Evolutionary conservation across 2,888 invertebrate genomes (phyloP).

Genomic region (Aethes cnicana): DNA sequence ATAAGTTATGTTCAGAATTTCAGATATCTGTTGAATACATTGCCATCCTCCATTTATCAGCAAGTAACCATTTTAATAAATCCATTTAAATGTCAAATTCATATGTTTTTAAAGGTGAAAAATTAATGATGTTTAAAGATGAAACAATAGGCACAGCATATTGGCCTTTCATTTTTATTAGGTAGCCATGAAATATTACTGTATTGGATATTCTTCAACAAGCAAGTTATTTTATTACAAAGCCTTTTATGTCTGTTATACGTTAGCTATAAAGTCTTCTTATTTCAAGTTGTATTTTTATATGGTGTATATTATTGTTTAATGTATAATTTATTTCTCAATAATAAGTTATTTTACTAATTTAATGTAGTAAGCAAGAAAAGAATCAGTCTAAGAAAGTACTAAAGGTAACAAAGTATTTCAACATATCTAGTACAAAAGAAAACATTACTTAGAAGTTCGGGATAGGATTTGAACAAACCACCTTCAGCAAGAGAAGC

Average conservation of each 20-base stretch:
- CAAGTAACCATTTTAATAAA: constrained; percentile 6
- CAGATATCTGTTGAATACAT: too few species aligned
- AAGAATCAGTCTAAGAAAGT: background rate
- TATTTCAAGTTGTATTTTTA: background rate
- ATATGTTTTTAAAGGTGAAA: background rate
- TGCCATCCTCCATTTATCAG: background rate
- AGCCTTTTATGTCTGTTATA: background rate
- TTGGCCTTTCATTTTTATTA: constrained; percentile 4
- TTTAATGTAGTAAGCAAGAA: too few species aligned
- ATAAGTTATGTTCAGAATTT: too few species aligned
- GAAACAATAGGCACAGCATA: background rate
- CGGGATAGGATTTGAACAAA: too few species aligned
- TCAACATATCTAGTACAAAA: too few species aligned
- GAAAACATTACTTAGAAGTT: background rate
- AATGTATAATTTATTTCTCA: background rate
- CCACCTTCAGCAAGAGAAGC: too few species aligned
- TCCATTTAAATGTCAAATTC: background rate
- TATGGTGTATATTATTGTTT: background rate
- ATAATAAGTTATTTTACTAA: too few species aligned
- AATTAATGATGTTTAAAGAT: background rate
- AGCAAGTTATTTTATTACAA: background rate
- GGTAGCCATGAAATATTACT: background rate
- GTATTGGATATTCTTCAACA: background rate
- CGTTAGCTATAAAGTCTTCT: background rate
- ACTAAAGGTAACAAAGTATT: too few species aligned